These are phyloP conservation scores for Andrena hattorfiana DNA, from an alignment of 2,888 invertebrate species.

Conservation along the genomic window DNA sequence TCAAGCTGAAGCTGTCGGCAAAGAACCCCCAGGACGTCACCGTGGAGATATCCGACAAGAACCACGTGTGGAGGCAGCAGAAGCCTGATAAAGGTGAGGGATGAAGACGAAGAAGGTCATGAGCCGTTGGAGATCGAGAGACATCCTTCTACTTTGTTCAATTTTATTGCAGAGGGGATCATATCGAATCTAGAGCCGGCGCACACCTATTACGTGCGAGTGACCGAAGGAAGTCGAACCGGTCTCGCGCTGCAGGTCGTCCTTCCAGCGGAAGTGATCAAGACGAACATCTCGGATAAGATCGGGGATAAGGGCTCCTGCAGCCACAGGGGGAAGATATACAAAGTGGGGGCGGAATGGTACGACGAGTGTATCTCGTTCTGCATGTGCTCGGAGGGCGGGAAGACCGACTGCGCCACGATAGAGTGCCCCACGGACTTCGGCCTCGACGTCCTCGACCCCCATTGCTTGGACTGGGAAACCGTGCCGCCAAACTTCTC, in stretches of 20 bases:
- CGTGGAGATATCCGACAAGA: slow-evolving; percentile 81
- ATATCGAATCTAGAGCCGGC: slow-evolving; percentile 82
- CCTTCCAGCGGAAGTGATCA: slow-evolving; percentile 81
- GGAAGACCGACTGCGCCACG: slow-evolving; percentile 90
- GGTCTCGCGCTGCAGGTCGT: slow-evolving; percentile 80
- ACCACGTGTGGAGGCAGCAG: slow-evolving; percentile 81
- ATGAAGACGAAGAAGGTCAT: neutral
- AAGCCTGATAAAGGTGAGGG: slow-evolving; percentile 79
- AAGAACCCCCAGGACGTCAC: slow-evolving; percentile 77
- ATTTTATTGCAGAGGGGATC: slow-evolving; percentile 76
- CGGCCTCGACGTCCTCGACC: slow-evolving; percentile 93
- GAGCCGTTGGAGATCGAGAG: too few species aligned
- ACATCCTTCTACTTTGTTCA: neutral
- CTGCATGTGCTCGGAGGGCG: slow-evolving; percentile 91
- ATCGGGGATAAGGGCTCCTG: slow-evolving; percentile 75
- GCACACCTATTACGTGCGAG: slow-evolving; percentile 83
- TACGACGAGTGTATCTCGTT: slow-evolving; percentile 93
- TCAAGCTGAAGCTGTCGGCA: slow-evolving; percentile 79
- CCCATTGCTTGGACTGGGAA: slow-evolving; percentile 95
- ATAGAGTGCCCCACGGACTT: slow-evolving; percentile 94
- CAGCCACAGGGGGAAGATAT: slow-evolving; percentile 83
- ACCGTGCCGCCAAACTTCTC: slow-evolving; percentile 90
- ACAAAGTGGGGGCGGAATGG: slow-evolving; percentile 85
- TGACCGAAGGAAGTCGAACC: slow-evolving; percentile 78
- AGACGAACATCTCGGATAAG: slow-evolving; percentile 80